Evolutionary conservation across 2,797 vertebrate genomes (phyloP).

Genomic region (Danionella dracula): DNA sequence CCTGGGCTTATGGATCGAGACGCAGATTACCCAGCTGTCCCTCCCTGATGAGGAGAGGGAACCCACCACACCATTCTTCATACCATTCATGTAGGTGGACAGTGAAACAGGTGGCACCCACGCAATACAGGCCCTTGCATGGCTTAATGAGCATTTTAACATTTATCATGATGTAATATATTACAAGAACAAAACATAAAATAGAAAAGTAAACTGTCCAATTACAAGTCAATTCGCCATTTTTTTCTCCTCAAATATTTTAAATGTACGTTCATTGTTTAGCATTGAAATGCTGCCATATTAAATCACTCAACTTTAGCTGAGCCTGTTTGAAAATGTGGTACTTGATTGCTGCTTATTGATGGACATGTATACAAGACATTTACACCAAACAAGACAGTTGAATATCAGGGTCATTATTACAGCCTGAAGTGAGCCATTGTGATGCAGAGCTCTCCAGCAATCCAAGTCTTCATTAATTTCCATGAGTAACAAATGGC

Average conservation of each 20-base stretch:
- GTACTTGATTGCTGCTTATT: no score
- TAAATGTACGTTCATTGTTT: no score
- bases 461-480: slow-evolving; percentile 51
- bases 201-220: no score
- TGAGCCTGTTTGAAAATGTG: no score
- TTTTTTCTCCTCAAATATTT: no score
- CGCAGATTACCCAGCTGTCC: slow-evolving; percentile 68
- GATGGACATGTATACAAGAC: no score
- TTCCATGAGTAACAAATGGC: slow-evolving; percentile 70
- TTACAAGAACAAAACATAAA: neutral
- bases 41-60: slow-evolving; percentile 60
- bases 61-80: slow-evolving; percentile 67
- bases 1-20: slow-evolving; percentile 74
- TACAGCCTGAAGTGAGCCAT: slow-evolving; percentile 32
- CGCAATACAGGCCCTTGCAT: slow-evolving; percentile 12
- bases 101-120: slow-evolving; percentile 61
- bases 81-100: slow-evolving; percentile 69
- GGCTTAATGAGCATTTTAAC: slow-evolving; percentile 43
- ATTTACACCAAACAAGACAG: no score
- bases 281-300: no score
- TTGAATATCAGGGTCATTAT: no score
- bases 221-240: no score
- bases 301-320: no score
- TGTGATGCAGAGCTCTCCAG: slow-evolving; percentile 56
- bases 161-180: slow-evolving; percentile 22